These are phyloP conservation scores for Drosophila biarmipes DNA, from an alignment of 1,140 invertebrate genomes.

Conservation along the genomic window DNA sequence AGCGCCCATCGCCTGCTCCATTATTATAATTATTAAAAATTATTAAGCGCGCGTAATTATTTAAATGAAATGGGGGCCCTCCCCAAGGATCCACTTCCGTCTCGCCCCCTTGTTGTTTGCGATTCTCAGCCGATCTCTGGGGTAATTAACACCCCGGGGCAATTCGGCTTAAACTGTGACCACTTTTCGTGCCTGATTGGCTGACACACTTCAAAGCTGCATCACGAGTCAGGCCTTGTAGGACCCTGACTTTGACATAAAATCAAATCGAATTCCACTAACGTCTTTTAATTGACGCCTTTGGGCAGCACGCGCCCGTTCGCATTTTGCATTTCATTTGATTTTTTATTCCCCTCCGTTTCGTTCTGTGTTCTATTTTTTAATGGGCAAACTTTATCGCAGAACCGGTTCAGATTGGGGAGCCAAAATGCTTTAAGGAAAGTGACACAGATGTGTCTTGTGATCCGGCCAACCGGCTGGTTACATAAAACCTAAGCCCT, in stretches of 20 bases:
- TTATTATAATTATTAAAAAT: constrained; percentile 84
- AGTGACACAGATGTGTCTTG: constrained; percentile 46
- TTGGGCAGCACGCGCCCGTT: constrained; percentile 72
- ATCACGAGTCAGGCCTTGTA: constrained; percentile 58
- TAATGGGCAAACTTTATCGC: constrained; percentile 32
- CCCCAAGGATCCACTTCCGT: constrained; percentile 52
- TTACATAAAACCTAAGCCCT: constrained; percentile 49
- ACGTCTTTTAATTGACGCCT: constrained; percentile 74
- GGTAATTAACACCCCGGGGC: constrained; percentile 76
- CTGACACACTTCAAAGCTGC: constrained; percentile 65
- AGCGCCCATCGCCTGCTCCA: constrained; percentile 66
- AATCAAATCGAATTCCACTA: constrained; percentile 52
- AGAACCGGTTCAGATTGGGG: constrained; percentile 34
- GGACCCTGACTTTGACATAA: constrained; percentile 17
- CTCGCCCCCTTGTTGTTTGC: constrained; percentile 32
- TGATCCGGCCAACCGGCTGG: constrained; percentile 42
- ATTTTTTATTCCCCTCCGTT: constrained; percentile 12
- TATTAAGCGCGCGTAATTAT: constrained; percentile 82
- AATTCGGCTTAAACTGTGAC: constrained; percentile 26
- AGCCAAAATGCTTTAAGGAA: constrained; percentile 27
- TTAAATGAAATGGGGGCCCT: constrained; percentile 73
- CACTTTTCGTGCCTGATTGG: constrained; percentile 7
- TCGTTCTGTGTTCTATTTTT: constrained; percentile 63
- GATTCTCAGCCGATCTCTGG: background rate
- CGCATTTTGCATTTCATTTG: constrained; percentile 31